phyloP scores from a whole-genome alignment of 2,113 vertebrate genomes.

The Mellivora capensis region DNA sequence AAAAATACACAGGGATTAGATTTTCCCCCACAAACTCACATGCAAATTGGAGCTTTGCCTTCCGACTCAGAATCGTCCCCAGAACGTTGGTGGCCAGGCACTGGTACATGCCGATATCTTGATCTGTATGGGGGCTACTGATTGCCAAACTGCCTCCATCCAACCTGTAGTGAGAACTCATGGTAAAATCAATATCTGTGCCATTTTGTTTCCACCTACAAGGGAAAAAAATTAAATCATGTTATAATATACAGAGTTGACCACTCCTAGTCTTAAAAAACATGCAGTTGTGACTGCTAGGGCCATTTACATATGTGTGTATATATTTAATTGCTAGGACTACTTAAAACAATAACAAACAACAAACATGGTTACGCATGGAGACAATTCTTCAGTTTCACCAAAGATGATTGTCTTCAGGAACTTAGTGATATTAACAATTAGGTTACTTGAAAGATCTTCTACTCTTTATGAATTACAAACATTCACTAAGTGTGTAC shows the following conservation, averaged over 20 bases:
- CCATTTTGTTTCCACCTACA: conserved; percentile 92
- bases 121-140: conserved; percentile 85
- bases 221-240: conserved; percentile 75
- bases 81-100: conserved; percentile 91
- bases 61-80: conserved; percentile 90
- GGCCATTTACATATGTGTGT: not conserved
- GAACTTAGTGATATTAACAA: conserved; percentile 46
- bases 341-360: conserved; percentile 14
- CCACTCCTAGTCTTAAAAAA: conserved; percentile 68
- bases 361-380: conserved; percentile 20
- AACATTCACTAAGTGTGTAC: conserved; percentile 20
- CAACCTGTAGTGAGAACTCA: conserved; percentile 88
- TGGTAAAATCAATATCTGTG: conserved; percentile 85
- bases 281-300: conserved; percentile 51
- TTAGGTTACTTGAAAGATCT: conserved; percentile 42
- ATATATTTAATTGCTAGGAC: not conserved
- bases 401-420: conserved; percentile 5
- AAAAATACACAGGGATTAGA: not conserved
- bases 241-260: conserved; percentile 67
- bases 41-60: conserved; percentile 92
- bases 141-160: conserved; percentile 90
- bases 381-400: conserved; percentile 45
- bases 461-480: not conserved
- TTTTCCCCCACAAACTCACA: conserved; percentile 85
- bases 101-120: conserved; percentile 91